These are phyloP conservation scores for Nymphicus hollandicus DNA, from an alignment of 2,113 vertebrate genomes.

Conservation along the genomic window DNA sequence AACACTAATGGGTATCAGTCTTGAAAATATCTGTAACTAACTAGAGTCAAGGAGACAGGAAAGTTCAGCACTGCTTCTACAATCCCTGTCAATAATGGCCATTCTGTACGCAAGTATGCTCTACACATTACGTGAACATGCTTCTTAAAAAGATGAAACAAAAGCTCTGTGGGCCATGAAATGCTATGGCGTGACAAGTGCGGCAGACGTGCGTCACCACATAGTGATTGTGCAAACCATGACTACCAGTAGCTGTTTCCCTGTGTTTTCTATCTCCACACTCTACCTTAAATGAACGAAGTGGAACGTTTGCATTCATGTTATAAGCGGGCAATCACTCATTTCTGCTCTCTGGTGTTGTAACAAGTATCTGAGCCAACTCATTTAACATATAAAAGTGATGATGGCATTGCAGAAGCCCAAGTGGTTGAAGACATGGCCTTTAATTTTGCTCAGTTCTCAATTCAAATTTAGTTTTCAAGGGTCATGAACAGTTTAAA, in stretches of 20 bases:
- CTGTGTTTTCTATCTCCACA: not conserved
- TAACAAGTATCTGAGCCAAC: not conserved
- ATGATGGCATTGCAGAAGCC: not conserved
- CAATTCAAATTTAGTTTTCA: not conserved
- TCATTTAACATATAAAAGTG: not conserved
- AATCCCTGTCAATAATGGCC: accelerated
- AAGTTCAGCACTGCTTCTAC: not conserved
- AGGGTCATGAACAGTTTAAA: not conserved
- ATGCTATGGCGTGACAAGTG: not conserved
- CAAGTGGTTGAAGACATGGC: not conserved
- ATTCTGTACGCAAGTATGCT: accelerated
- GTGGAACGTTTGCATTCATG: not conserved
- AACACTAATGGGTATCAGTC: not conserved
- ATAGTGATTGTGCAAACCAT: not conserved
- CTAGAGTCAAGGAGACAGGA: not conserved
- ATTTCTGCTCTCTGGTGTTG: not conserved
- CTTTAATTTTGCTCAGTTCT: not conserved
- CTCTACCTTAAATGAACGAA: not conserved
- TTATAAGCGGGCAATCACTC: accelerated
- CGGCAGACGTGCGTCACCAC: not conserved
- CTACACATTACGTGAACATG: accelerated
- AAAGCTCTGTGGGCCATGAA: not conserved
- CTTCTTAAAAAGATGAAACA: not conserved
- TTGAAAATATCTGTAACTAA: not conserved
- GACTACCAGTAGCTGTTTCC: not conserved